phyloP scores from a whole-genome alignment of 2,888 invertebrate species.

The Parnassius apollo region DNA sequence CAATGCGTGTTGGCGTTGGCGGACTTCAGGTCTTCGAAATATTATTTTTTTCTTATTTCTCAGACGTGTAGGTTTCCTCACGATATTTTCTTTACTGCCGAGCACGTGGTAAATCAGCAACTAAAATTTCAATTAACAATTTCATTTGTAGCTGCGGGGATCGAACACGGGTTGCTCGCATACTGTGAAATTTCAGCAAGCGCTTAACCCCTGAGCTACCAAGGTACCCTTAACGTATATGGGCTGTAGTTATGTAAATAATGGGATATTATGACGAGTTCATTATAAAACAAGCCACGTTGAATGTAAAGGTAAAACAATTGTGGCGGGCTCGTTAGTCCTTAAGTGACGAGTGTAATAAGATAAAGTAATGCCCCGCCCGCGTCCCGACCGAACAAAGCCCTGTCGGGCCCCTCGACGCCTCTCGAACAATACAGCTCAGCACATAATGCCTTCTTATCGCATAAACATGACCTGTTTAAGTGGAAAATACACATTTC shows the following conservation, averaged over 20 bases:
- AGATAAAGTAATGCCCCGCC: conserved; percentile 64
- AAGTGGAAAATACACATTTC: conserved; percentile 13
- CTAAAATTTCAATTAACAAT: too few species aligned
- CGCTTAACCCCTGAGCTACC: too few species aligned
- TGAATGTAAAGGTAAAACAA: conserved; percentile 63
- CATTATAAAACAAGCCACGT: conserved; percentile 49
- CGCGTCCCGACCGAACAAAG: conserved; percentile 66
- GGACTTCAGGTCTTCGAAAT: too few species aligned
- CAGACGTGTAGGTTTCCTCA: too few species aligned
- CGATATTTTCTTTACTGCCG: too few species aligned
- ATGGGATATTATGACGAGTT: conserved; percentile 1
- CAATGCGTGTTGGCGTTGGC: too few species aligned
- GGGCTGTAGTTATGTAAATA: not conserved
- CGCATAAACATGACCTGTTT: conserved; percentile 24
- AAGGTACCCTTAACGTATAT: too few species aligned
- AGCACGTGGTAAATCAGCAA: too few species aligned
- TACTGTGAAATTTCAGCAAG: too few species aligned
- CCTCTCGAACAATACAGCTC: conserved; percentile 32
- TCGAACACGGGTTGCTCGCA: too few species aligned
- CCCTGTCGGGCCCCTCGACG: conserved; percentile 35
- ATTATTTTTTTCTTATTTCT: too few species aligned
- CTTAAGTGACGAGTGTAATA: conserved; percentile 68
- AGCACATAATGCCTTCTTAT: conserved; percentile 24
- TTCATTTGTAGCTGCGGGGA: too few species aligned
- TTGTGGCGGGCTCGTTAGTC: conserved; percentile 59